Evolutionary conservation across 2,888 invertebrate species (phyloP).

Genomic region (Agrochola macilenta): DNA sequence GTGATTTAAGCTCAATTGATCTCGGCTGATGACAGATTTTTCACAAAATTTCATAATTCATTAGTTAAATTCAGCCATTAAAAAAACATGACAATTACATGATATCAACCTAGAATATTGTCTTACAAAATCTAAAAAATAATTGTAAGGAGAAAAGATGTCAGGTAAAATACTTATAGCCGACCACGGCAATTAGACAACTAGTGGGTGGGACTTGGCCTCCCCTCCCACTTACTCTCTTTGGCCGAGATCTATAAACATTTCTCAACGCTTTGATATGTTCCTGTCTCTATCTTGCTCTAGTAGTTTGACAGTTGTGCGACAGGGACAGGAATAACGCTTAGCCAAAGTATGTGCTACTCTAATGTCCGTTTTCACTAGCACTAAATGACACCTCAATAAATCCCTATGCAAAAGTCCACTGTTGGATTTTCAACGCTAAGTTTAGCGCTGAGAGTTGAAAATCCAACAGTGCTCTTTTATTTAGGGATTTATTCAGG

Average conservation of each 20-base stretch:
- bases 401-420: too few relatives aligned
- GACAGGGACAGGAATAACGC: not conserved
- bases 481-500: too few relatives aligned
- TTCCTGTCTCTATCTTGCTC: not conserved
- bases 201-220: not conserved
- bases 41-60: not conserved
- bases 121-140: not conserved
- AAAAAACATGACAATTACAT: not conserved
- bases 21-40: not conserved
- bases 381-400: too few relatives aligned
- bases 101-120: not conserved
- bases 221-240: not conserved
- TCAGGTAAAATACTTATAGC: not conserved
- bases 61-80: not conserved
- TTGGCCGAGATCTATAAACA: too few relatives aligned
- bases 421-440: too few relatives aligned
- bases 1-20: constrained; percentile 35
- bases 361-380: not conserved
- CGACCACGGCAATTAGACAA: not conserved
- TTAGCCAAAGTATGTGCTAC: not conserved
- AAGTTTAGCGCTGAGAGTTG: too few relatives aligned
- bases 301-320: not conserved
- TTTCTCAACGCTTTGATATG: not conserved
- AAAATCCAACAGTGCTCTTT: too few relatives aligned
- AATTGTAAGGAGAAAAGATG: not conserved